A percentile compares a stretch with the other conserved stretches of the same genome.
These are phyloP conservation scores for Campoletis sonorensis DNA, from an alignment of 1,140 invertebrate genomes.

Conservation along the genomic window DNA sequence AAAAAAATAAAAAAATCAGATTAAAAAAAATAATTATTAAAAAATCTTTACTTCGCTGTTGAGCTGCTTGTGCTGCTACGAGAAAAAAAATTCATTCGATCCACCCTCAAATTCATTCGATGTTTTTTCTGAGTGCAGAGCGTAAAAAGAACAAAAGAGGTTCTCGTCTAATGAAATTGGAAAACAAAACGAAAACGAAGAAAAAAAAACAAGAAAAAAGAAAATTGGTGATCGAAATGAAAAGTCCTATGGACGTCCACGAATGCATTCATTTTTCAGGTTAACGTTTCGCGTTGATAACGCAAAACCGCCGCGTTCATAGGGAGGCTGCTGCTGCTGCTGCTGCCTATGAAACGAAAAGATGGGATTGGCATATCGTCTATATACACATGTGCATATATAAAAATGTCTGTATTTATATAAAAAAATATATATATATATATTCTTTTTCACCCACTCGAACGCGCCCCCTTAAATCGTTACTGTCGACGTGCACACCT, in stretches of 20 bases:
- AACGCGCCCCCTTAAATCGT: conserved; percentile 15
- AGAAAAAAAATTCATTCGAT: too few species aligned
- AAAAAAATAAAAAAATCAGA: too few species aligned
- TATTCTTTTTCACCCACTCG: neutral
- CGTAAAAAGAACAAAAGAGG: neutral
- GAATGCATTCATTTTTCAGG: conserved; percentile 5
- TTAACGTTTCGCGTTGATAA: conserved; percentile 30
- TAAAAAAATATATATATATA: neutral
- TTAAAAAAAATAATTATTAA: too few species aligned
- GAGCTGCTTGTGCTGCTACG: too few species aligned
- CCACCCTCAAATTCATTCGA: too few species aligned
- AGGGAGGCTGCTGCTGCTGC: neutral
- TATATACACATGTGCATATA: conserved; percentile 5
- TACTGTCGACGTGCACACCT: conserved; percentile 10
- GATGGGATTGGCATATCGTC: neutral
- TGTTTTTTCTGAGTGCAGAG: too few species aligned
- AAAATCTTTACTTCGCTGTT: too few species aligned
- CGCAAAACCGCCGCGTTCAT: conserved; percentile 11
- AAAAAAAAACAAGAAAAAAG: neutral
- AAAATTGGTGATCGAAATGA: neutral
- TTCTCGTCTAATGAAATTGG: neutral
- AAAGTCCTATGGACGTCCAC: neutral
- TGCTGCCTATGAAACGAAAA: neutral
- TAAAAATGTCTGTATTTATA: too few species aligned
- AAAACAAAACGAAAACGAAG: neutral